Evolutionary conservation across 1,140 invertebrate species (phyloP), one percentile per base, ranked within the genome.

Genomic region (Centruroides vittatus): DNA sequence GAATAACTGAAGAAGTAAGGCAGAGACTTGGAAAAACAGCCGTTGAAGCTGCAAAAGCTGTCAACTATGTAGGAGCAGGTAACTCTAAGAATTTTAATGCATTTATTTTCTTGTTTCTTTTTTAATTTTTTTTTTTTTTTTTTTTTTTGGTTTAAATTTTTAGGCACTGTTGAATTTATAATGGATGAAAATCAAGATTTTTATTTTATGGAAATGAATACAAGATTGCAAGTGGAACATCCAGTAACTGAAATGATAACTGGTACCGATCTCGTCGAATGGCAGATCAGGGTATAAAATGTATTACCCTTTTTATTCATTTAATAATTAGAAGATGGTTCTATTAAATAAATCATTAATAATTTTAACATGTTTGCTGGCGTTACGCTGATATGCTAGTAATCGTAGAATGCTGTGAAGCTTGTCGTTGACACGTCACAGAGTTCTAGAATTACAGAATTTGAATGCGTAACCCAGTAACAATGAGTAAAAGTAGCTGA

Each of bases 201-300:
- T 72, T 92, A 93, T 76, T 99, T 99, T 71, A 99, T 99, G 96
- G 93, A 96, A 78, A 97, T 98, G 93, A 98, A 97, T 72, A 98
- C 93, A 0, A 78, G 93, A 35, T 52, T 95, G 6, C 91, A 95
- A 74, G 81, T 96, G 0, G 94, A 99, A 74, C 95, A 98, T 79
- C 94, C 95, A 0, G 86, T 99, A n/a, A 94, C 93, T 3, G 95
- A 97, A 77, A 95, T 94, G 84, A 89, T 98, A 52, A 97, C 93
- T 47, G 86, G 83, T 5, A 75, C 76, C 3, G 96, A 99, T 79
- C 78, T 99, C 35, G 96, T 99, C 0, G 91, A 98, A 75, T 98
- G 95, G 96, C 95, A 98, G 75, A 77, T 99, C 1, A 70, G 72
- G 66, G 78, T 79, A 41, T 8, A 41, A 41, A 41, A 41, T 41